phyloP scores from a whole-genome alignment of 2,113 vertebrate species.

The Esox niger region DNA sequence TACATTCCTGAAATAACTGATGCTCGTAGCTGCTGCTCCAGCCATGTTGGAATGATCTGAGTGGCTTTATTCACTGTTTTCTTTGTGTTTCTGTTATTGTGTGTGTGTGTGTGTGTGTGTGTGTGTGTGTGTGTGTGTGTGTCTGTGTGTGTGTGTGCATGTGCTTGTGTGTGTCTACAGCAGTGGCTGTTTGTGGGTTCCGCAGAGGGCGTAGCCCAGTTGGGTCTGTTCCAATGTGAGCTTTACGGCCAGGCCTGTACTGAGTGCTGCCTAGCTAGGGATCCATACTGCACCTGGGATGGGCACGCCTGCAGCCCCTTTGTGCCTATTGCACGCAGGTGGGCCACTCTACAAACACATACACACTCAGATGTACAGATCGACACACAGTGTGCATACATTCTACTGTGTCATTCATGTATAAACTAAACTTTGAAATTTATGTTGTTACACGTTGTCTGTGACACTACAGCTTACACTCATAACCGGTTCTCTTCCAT shows the following conservation, averaged over 20 bases:
- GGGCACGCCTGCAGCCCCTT: conserved; percentile 78
- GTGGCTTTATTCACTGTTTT: not conserved
- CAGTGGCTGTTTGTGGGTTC: conserved; percentile 81
- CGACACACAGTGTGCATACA: not conserved
- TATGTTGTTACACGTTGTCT: too few species aligned
- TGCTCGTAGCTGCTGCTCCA: not conserved
- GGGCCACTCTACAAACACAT: conserved; percentile 6
- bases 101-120: too few species aligned
- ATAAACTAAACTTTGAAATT: too few species aligned
- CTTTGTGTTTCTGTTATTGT: not conserved
- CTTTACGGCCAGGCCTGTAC: conserved; percentile 78
- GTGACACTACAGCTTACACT: too few species aligned
- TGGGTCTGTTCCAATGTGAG: conserved; percentile 78
- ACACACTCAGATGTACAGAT: not conserved
- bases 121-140: too few species aligned
- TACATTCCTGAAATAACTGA: conserved; percentile 30
- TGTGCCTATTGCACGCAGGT: conserved; percentile 73
- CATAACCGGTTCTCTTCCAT: too few species aligned
- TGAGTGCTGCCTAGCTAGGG: conserved; percentile 78
- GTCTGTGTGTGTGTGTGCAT: too few species aligned
- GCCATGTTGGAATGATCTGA: not conserved
- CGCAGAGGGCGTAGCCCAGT: conserved; percentile 74
- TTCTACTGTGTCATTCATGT: too few species aligned
- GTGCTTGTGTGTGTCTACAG: conserved; percentile 30
- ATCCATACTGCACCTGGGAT: conserved; percentile 81